Conservation (phyloP, 2,113 vertebrate genomes). For the Dipodomys spectabilis region DNA sequence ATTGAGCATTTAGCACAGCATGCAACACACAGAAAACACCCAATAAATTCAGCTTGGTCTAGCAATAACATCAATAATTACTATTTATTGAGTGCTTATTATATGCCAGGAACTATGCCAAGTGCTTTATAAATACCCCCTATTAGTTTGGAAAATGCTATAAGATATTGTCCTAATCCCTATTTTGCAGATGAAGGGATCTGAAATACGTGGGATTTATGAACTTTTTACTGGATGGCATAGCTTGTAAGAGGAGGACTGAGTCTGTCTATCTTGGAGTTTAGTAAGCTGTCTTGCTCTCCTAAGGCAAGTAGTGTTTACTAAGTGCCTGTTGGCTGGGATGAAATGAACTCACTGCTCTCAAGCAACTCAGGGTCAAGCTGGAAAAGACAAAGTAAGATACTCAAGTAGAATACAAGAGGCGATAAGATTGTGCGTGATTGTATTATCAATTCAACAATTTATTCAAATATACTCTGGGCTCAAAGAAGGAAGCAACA, state of each 20-base stretch:
- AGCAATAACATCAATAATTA: constrained; percentile 67
- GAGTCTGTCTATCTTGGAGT: neutral
- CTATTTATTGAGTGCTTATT: constrained; percentile 72
- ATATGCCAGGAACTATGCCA: constrained; percentile 63
- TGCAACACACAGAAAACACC: constrained; percentile 34
- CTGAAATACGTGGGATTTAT: neutral
- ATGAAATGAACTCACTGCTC: neutral
- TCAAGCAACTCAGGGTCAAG: neutral
- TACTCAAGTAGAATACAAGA: neutral
- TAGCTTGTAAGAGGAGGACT: neutral
- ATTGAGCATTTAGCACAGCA: constrained; percentile 57
- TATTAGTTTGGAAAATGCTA: neutral
- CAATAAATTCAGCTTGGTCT: constrained; percentile 44
- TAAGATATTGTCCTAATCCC: constrained; percentile 9
- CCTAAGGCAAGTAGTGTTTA: too few species aligned
- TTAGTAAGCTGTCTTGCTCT: neutral
- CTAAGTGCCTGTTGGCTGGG: neutral
- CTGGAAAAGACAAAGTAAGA: constrained; percentile 13
- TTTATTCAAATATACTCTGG: neutral
- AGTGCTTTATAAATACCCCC: constrained; percentile 8
- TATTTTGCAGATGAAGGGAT: constrained; percentile 6
- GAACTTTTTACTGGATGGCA: neutral
- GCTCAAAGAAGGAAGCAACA: neutral
- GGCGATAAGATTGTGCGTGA: neutral
- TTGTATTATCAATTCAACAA: neutral